phyloP scores from a whole-genome alignment of 2,888 invertebrate species.

The Drosophila niveifrons region DNA sequence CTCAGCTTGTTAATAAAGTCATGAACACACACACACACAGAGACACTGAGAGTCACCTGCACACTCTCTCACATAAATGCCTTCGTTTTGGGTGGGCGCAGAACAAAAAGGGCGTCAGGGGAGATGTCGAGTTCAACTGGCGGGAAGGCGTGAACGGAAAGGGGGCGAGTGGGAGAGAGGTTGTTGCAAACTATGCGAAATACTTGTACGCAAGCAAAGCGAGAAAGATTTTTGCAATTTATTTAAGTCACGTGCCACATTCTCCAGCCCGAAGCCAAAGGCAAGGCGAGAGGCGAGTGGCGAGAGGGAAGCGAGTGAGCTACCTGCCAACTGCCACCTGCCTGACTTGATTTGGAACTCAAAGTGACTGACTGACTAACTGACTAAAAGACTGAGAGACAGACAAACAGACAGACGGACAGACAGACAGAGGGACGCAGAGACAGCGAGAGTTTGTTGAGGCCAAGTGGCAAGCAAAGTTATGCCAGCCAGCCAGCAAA shows the following conservation, averaged over 20 bases:
- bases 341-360: constrained; percentile 75
- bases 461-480: constrained; percentile 63
- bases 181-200: constrained; percentile 69
- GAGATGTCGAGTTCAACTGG: constrained; percentile 21
- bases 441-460: constrained; percentile 21
- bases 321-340: constrained; percentile 42
- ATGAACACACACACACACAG: constrained; percentile 43
- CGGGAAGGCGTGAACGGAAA: background rate
- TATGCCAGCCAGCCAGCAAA: constrained; percentile 77
- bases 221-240: constrained; percentile 79
- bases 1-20: constrained; percentile 75
- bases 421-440: background rate
- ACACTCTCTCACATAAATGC: constrained; percentile 47
- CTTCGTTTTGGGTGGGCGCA: constrained; percentile 36
- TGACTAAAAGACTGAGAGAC: constrained; percentile 44
- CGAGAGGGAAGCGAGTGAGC: constrained; percentile 8
- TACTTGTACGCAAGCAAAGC: constrained; percentile 67
- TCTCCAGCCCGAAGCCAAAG: constrained; percentile 31
- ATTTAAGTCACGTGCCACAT: constrained; percentile 80
- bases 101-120: constrained; percentile 65
- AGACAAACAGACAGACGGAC: constrained; percentile 1
- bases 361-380: constrained; percentile 73
- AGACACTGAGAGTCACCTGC: constrained; percentile 11
- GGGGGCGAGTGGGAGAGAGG: background rate
- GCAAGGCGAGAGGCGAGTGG: background rate